phyloP scores from a whole-genome alignment of 2,888 invertebrate genomes.

The Apodemia hepburni region DNA sequence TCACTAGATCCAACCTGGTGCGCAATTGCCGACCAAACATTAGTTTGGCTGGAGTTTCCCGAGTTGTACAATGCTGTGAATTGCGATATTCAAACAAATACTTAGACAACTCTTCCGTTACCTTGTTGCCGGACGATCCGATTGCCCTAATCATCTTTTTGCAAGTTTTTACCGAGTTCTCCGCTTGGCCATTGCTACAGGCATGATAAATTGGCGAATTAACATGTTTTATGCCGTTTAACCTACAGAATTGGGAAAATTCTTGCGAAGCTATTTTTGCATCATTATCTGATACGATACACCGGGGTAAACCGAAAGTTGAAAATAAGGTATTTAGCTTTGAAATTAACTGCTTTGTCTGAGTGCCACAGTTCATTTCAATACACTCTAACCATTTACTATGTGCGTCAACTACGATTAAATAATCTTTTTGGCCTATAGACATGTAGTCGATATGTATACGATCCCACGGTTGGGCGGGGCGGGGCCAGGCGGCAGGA shows the following conservation, averaged over 20 bases:
- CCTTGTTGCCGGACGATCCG: conserved; percentile 19
- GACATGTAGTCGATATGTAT: conserved; percentile 34
- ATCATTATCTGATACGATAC: conserved; percentile 26
- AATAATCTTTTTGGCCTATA: conserved; percentile 24
- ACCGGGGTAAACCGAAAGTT: conserved; percentile 20
- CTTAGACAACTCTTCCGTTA: conserved; percentile 18
- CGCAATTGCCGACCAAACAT: conserved; percentile 12
- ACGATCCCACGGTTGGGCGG: conserved; percentile 23
- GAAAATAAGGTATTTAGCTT: conserved; percentile 24
- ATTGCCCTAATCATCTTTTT: conserved; percentile 32
- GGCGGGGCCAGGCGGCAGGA: conserved; percentile 24
- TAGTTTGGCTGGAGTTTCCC: conserved; percentile 5
- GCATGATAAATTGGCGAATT: conserved; percentile 29
- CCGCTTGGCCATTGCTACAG: conserved; percentile 30
- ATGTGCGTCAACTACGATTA: conserved; percentile 31
- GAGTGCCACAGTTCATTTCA: background rate
- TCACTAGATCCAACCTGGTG: background rate
- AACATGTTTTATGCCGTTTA: conserved; percentile 29
- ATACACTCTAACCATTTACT: conserved; percentile 32
- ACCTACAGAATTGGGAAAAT: conserved; percentile 26
- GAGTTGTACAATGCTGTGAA: conserved; percentile 20
- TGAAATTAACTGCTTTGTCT: conserved; percentile 19
- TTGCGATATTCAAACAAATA: conserved; percentile 30
- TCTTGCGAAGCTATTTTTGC: conserved; percentile 24
- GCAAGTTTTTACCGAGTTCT: conserved; percentile 31